These are phyloP conservation scores for Melinaea marsaeus DNA, from an alignment of 2,888 invertebrate genomes.

Conservation along the genomic window DNA sequence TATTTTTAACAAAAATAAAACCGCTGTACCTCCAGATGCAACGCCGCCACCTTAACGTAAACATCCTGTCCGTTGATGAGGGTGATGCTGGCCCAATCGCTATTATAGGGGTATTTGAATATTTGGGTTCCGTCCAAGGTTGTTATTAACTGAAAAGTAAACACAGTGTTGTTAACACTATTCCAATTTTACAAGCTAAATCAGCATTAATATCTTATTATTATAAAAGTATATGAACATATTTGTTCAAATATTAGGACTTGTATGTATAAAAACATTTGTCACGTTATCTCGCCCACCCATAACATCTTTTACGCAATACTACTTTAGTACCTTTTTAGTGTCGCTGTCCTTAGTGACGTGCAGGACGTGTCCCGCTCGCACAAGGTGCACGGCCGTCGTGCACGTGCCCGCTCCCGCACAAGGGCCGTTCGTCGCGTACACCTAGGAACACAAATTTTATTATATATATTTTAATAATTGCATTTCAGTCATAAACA, in stretches of 20 bases:
- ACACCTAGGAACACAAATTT: slow-evolving; percentile 64
- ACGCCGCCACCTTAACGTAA: slow-evolving; percentile 39
- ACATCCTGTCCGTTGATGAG: slow-evolving; percentile 80
- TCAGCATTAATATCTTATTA: too few species aligned
- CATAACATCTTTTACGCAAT: too few species aligned
- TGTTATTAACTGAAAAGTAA: slow-evolving; percentile 60
- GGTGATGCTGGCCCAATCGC: slow-evolving; percentile 80
- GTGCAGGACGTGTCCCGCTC: slow-evolving; percentile 80
- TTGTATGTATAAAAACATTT: too few species aligned
- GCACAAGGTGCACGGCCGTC: slow-evolving; percentile 81
- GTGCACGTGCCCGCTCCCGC: slow-evolving; percentile 79
- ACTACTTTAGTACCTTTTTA: slow-evolving; percentile 51
- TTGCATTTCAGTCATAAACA: not conserved
- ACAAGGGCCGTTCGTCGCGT: slow-evolving; percentile 85
- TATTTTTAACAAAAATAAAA: too few species aligned
- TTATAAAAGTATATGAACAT: too few species aligned
- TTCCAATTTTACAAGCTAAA: too few species aligned
- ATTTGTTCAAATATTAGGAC: too few species aligned
- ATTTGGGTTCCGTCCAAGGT: slow-evolving; percentile 67
- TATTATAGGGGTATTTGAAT: slow-evolving; percentile 73
- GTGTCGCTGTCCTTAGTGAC: slow-evolving; percentile 59
- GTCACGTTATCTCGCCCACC: not conserved
- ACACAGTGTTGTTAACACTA: too few species aligned
- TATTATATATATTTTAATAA: not conserved
- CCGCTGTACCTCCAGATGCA: too few species aligned